These are phyloP conservation scores for Campaea margaritaria DNA, from an alignment of 2,888 invertebrate species.

Conservation along the genomic window DNA sequence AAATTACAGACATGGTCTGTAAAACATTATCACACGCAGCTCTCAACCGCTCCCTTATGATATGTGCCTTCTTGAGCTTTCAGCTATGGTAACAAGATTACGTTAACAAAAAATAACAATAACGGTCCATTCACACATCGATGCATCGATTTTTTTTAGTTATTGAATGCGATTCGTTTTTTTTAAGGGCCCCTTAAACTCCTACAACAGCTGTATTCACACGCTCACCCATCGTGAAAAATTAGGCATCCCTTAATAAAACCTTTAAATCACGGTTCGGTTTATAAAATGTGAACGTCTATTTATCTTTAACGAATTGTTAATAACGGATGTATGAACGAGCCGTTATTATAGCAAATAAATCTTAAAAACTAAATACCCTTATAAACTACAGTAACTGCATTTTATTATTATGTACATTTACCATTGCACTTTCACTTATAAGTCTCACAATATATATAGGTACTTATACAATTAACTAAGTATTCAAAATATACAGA, in stretches of 20 bases:
- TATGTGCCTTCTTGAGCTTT: slow-evolving; percentile 81
- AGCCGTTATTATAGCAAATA: slow-evolving; percentile 45
- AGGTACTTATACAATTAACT: slow-evolving; percentile 28
- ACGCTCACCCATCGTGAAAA: no score
- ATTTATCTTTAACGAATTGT: no score
- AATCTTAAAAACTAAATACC: slow-evolving; percentile 52
- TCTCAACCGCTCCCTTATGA: slow-evolving; percentile 57
- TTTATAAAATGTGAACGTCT: no score
- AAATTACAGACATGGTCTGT: slow-evolving; percentile 47
- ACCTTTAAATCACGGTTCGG: no score
- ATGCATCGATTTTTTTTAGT: no score
- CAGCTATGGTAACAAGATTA: slow-evolving; percentile 73
- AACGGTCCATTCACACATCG: no score
- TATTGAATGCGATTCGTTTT: no score
- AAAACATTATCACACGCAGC: slow-evolving; percentile 58
- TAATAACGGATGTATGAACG: not conserved
- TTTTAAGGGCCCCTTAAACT: no score
- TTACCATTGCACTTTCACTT: slow-evolving; percentile 62
- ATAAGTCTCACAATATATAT: slow-evolving; percentile 55
- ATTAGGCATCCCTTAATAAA: no score
- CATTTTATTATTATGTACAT: slow-evolving; percentile 74
- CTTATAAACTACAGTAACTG: slow-evolving; percentile 61
- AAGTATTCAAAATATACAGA: slow-evolving; percentile 62
- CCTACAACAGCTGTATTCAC: no score
- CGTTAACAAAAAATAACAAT: slow-evolving; percentile 47